These are phyloP conservation scores for Macroglossus sobrinus DNA, from an alignment of 2,113 vertebrate genomes.

Conservation along the genomic window DNA sequence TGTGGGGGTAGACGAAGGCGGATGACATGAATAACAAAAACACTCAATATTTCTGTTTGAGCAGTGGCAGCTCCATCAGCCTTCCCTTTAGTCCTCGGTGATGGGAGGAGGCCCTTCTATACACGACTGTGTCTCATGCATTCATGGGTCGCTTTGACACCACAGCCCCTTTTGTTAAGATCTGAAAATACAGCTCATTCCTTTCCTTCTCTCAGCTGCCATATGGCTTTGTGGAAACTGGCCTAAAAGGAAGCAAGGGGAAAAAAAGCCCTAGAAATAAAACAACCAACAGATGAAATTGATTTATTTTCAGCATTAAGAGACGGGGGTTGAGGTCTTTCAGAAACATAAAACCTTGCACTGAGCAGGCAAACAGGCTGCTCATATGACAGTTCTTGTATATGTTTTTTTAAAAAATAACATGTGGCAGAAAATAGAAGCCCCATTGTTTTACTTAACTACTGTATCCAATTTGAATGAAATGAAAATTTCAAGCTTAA, in stretches of 20 bases:
- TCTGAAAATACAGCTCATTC: slow-evolving; percentile 83
- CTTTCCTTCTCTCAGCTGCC: slow-evolving; percentile 89
- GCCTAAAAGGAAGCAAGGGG: slow-evolving; percentile 77
- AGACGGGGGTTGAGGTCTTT: slow-evolving; percentile 63
- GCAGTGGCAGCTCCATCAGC: slow-evolving; percentile 70
- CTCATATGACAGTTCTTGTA: slow-evolving; percentile 78
- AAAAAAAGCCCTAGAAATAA: slow-evolving; percentile 68
- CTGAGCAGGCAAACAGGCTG: slow-evolving; percentile 76
- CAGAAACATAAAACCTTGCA: slow-evolving; percentile 81
- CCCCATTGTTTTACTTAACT: slow-evolving; percentile 82
- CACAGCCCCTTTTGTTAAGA: slow-evolving; percentile 87
- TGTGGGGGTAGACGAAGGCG: slow-evolving; percentile 38
- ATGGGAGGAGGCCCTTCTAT: slow-evolving; percentile 79
- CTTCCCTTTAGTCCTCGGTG: slow-evolving; percentile 74
- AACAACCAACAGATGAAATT: slow-evolving; percentile 88
- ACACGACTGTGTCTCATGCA: slow-evolving; percentile 83
- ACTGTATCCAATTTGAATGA: slow-evolving; percentile 78
- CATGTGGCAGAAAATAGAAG: slow-evolving; percentile 80
- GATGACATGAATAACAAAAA: slow-evolving; percentile 28
- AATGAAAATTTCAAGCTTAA: slow-evolving; percentile 73
- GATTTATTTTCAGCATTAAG: slow-evolving; percentile 87
- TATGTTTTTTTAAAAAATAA: slow-evolving; percentile 71
- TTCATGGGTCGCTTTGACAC: slow-evolving; percentile 88
- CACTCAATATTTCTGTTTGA: slow-evolving; percentile 58
- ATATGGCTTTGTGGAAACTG: slow-evolving; percentile 91